Base-by-base conservation (phyloP, 2,797 vertebrate genomes). In the Phataginus tricuspis region DNA sequence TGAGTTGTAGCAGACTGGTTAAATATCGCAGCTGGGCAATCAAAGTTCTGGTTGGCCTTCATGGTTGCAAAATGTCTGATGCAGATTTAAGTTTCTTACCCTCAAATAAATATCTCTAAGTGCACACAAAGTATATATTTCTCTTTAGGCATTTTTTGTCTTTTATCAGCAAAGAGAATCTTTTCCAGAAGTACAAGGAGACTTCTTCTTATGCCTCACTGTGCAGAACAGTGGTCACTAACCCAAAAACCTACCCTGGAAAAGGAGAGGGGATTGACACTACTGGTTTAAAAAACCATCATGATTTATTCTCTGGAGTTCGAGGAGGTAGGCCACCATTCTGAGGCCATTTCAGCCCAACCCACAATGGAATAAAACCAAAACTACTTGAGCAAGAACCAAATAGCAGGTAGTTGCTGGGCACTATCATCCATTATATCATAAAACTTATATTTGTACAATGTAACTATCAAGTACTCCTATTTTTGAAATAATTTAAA, bases 401-500 rank as follows among this genome's bases (percentile, higher is more conserved):
- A 78, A 89, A 74, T 31, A 13, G 18, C 55, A 7, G 11, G 42
- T 42, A 25, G 7, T 71, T 85, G 11, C 23, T 34, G 13, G 13
- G 12, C 25, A 71, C 75, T 23, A 37, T 92, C 72, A 45, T 45
- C 72, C 88, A 89, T 57, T 57, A 80, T 31, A 64, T 96, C 91
- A 87, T 0, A 0, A 59, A 63, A 74, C 92, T 96, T 97, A 68
- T 80, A 72, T 84, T 95, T 93, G 63, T 13, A 84, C 16, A 3
- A 2, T 53, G 63, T 95, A 90, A 96, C 95, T 94, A 83, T 86
- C 79, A 96, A 64, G 51, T 87, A 63, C 27, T 94, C 51, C 71
- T 90, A 83, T 14, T 63, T 1, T 15, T 45, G 34, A 57, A 63
- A 92, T 10, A 82, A 25, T 27, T 90, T 57, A 23, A 27, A 93